A percentile compares a stretch with the other conserved stretches of the same genome.
phyloP scores from a whole-genome alignment of 2,888 invertebrate genomes.

The Drosophila formosana region DNA sequence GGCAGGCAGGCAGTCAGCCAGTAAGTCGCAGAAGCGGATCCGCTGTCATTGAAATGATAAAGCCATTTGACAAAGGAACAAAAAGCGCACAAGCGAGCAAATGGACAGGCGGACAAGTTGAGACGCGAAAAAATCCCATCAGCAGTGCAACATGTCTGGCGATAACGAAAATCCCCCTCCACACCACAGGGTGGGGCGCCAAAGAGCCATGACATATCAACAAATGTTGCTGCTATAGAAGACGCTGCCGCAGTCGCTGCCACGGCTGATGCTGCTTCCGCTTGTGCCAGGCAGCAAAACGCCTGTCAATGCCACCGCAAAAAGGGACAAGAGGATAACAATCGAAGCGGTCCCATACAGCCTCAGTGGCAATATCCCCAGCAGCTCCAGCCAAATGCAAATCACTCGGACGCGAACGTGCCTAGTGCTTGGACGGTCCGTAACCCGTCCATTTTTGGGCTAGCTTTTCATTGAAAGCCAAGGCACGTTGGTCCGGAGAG shows the following conservation, averaged over 20 bases:
- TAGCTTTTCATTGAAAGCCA: conserved; percentile 10
- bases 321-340: conserved; percentile 50
- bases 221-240: conserved; percentile 49
- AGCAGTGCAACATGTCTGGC: conserved; percentile 42
- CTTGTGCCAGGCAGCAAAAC: conserved; percentile 40
- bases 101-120: conserved; percentile 37
- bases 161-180: conserved; percentile 38
- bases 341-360: conserved; percentile 42
- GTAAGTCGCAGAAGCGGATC: conserved; percentile 45
- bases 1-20: conserved; percentile 11
- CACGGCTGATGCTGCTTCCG: conserved; percentile 36
- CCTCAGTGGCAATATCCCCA: conserved; percentile 7
- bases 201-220: conserved; percentile 46
- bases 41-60: conserved; percentile 71
- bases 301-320: conserved; percentile 60
- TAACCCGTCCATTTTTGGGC: conserved; percentile 2
- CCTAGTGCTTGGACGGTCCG: conserved; percentile 37
- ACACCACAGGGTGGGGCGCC: neutral
- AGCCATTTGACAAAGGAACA: conserved; percentile 61
- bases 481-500: conserved; percentile 26
- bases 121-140: conserved; percentile 42
- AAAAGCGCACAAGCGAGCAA: conserved; percentile 47
- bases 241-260: conserved; percentile 38
- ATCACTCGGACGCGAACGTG: conserved; percentile 60
- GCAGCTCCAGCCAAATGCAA: conserved; percentile 54